Base-by-base conservation (phyloP, 1,140 invertebrate genomes). In the Trichomalopsis sarcophagae region DNA sequence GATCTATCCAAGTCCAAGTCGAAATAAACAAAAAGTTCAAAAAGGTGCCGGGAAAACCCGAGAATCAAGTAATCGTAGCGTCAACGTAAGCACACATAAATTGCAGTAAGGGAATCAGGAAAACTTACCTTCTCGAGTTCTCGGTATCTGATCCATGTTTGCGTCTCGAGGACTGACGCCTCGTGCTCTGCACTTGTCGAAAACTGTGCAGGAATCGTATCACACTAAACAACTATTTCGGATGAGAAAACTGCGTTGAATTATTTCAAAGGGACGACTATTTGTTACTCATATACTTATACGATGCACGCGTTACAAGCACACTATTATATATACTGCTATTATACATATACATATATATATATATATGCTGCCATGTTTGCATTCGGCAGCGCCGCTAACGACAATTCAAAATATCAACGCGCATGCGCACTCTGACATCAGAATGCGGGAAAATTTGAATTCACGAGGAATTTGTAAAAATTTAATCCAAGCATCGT, bases 61-160 rank as follows among this genome's bases (percentile, higher is more conserved):
- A 44, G 40, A 44, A 44, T 7, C 10, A 10, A 44, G 10, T 40
- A 40, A 40, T 36, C 36, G 13, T 27, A 0, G 13, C 36, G 0
- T n/a, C 33, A 21, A 74, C 27, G 74, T 13, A 30, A 50, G 27
- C 23, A 23, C 3, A 62, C 2, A 30, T 44, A 9, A 44, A 7
- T 44, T 44, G 40, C 40, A 44, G 23, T 17, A 2, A 79, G 36
- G 68, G 11, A 33, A 23, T 14, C 6, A 68, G 13, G 36, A 88
- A 89, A 89, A 89, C 84, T 93, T 95, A 96, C 96, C 96, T 95
- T 97, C 96, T 87, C 96, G 96, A 76, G 96, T 97, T 88, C 95
- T 94, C 68, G 96, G 95, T 91, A 97, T 96, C 92, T 95, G 95
- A 33, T 82, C 85, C 85, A 86, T 86, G 74, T 21, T 82, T 77